Percentiles rank a stretch among this genome's conserved stretches.
Evolutionary conservation across 2,888 invertebrate species (phyloP).

Genomic region (Ceriagrion tenellum): DNA sequence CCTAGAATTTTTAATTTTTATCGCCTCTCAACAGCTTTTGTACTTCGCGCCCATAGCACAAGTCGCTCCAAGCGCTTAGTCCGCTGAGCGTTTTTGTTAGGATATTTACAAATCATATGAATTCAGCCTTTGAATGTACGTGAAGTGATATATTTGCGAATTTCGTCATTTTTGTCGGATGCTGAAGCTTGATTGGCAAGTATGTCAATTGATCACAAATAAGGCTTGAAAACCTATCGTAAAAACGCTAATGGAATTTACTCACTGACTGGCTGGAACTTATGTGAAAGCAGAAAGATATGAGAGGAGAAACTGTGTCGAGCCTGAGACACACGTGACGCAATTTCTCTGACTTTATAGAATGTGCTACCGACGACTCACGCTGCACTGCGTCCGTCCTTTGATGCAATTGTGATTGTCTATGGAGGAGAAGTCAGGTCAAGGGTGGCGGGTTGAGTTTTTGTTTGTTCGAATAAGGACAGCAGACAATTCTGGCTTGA

Average conservation of each 20-base stretch:
- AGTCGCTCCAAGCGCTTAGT: neutral
- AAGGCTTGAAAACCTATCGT: neutral
- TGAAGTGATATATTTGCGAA: neutral
- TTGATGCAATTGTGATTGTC: neutral
- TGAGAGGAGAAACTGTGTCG: constrained; percentile 42
- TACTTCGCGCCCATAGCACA: neutral
- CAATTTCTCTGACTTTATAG: constrained; percentile 49
- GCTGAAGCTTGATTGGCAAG: neutral
- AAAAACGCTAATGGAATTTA: neutral
- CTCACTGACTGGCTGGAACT: neutral
- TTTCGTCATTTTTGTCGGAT: neutral
- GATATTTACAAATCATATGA: neutral
- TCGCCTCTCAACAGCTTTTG: neutral
- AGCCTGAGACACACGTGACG: constrained; percentile 58
- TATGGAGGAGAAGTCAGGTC: constrained; percentile 53
- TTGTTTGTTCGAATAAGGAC: neutral
- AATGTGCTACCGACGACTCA: constrained; percentile 13
- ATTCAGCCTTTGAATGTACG: neutral
- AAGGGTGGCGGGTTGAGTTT: constrained; percentile 60
- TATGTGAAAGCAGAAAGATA: constrained; percentile 53
- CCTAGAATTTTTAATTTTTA: too few relatives aligned
- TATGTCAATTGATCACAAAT: neutral
- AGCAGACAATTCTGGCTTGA: neutral
- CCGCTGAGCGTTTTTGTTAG: neutral
- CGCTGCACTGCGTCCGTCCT: neutral